Conservation (phyloP, 2,113 vertebrate species). For the Barbus barbus region DNA sequence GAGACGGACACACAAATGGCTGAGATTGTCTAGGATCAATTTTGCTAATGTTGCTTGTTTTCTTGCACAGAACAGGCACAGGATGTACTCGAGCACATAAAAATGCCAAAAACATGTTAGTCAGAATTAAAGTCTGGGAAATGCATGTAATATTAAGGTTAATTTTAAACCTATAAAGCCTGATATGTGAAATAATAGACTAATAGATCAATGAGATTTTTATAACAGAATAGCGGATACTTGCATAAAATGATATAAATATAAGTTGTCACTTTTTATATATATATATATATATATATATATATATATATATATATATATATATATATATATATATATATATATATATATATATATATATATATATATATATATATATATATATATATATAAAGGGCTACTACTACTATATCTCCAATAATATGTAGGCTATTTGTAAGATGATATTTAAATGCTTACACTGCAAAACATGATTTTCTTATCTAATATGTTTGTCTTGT, state of each 20-base stretch:
- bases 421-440: neutral
- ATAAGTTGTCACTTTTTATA: neutral
- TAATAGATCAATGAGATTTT: no score
- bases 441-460: neutral
- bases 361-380: no score
- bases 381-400: no score
- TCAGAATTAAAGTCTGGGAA: neutral
- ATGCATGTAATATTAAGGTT: neutral
- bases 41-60: conserved; percentile 9
- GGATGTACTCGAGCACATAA: neutral
- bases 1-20: no score
- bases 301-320: no score
- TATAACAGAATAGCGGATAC: neutral
- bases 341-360: no score
- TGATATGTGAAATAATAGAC: no score
- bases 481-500: no score
- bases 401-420: neutral
- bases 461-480: no score
- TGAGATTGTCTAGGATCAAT: conserved; percentile 57
- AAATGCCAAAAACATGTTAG: neutral
- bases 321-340: no score
- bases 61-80: neutral
- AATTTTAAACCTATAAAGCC: neutral
- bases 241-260: neutral
- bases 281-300: no score